A percentile compares a stretch with the other conserved stretches of the same genome.
These are phyloP conservation scores for Diachasmimorpha longicaudata DNA, from an alignment of 1,140 invertebrate genomes.

Conservation along the genomic window DNA sequence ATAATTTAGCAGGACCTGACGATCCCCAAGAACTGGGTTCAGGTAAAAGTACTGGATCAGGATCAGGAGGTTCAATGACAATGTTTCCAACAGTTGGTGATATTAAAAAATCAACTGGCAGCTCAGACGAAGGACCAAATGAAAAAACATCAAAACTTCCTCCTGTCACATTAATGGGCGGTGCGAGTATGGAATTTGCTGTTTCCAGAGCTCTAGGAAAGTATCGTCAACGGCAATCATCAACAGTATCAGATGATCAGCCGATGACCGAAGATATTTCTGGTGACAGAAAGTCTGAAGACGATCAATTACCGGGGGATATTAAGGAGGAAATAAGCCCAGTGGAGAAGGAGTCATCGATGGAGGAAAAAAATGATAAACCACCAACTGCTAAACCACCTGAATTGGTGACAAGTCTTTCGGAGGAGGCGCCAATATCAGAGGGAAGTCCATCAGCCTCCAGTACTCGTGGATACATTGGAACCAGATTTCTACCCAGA, in stretches of 20 bases:
- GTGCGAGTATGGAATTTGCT: slow-evolving; percentile 80
- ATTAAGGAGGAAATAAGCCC: slow-evolving; percentile 45
- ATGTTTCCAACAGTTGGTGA: slow-evolving; percentile 79
- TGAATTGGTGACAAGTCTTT: slow-evolving; percentile 56
- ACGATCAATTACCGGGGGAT: slow-evolving; percentile 40
- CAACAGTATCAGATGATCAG: slow-evolving; percentile 72
- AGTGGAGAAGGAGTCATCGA: not conserved
- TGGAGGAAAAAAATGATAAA: slow-evolving; percentile 50
- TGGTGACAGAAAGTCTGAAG: slow-evolving; percentile 56
- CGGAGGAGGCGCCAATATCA: slow-evolving; percentile 59
- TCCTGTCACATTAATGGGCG: slow-evolving; percentile 64
- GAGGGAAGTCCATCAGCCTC: slow-evolving; percentile 72
- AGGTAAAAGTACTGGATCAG: slow-evolving; percentile 67
- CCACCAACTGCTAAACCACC: slow-evolving; percentile 50
- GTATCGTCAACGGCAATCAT: slow-evolving; percentile 78
- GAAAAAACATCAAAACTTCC: slow-evolving; percentile 66
- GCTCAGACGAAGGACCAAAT: slow-evolving; percentile 58
- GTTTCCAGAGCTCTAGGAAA: slow-evolving; percentile 82
- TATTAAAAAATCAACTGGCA: slow-evolving; percentile 67
- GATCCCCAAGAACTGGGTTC: slow-evolving; percentile 61
- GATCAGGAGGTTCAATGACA: slow-evolving; percentile 65
- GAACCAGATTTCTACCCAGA: slow-evolving; percentile 66
- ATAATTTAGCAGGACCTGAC: slow-evolving; percentile 61
- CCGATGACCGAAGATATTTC: slow-evolving; percentile 60
- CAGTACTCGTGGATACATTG: slow-evolving; percentile 63